Percentiles rank a stretch among this genome's conserved stretches.
These are phyloP conservation scores for Dermatemys mawii DNA, from an alignment of 2,113 vertebrate species.

Conservation along the genomic window DNA sequence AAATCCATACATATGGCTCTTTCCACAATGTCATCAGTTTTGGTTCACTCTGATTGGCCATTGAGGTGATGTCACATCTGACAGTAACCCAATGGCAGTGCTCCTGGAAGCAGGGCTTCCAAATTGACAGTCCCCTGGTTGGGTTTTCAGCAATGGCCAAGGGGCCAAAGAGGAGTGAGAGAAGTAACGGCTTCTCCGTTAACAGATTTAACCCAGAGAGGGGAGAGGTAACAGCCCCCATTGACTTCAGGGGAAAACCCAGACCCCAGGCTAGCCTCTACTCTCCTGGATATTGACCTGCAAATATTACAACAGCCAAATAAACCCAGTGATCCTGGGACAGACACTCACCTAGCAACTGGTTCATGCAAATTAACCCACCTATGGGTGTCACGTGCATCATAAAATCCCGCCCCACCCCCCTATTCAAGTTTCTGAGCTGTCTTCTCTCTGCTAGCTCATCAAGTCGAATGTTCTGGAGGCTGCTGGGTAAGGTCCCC, in stretches of 20 bases:
- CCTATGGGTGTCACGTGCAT: background rate
- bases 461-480: fast-evolving
- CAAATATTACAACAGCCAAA: background rate
- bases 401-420: background rate
- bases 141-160: background rate
- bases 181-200: background rate
- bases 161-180: background rate
- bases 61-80: background rate
- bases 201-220: background rate
- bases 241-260: background rate
- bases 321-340: background rate
- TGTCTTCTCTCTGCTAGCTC: background rate
- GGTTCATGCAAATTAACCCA: background rate
- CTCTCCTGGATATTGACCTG: background rate
- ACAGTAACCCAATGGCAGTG: background rate
- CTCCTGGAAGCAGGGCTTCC: too few species aligned
- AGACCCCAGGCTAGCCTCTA: background rate
- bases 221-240: background rate
- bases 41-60: too few species aligned
- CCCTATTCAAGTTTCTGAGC: background rate
- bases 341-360: background rate
- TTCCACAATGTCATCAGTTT: background rate
- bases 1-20: background rate
- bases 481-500: fast-evolving
- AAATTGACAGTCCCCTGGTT: too few species aligned